Base-by-base conservation (phyloP, 2,797 vertebrate species). In the Echiichthys vipera region DNA sequence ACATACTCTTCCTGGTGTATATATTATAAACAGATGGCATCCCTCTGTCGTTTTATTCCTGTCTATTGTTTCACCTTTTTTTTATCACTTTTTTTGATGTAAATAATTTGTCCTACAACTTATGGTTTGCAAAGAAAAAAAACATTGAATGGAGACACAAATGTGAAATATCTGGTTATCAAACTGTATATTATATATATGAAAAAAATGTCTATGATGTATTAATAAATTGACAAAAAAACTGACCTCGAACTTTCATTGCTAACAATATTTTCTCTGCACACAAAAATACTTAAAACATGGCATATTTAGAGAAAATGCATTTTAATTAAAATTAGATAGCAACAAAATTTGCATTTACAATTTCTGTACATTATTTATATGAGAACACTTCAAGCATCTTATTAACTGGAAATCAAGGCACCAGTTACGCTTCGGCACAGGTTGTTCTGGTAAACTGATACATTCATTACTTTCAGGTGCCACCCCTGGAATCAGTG, bases 111-210 rank as follows among this genome's bases (percentile, higher is more conserved):
- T 93, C 91, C 85, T 83, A 89, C 89, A 87, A 89, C 63, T 85
- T 90, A 89, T 87, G 88, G 87, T 94, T 93, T 93, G 89, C 90
- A 91, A 90, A 88, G 61, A 91, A 88, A 88, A 91, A 84, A 82
- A 88, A 59, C 85, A 89, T 80, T 88, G 87, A 91, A 94, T 93
- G 90, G 81, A 86, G 78, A 93, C 78, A 74, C 82, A 90, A 92
- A 93, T 92, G 91, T 93, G 92, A 93, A 95, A 93, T 91, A 92
- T 81, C 89, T 91, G 92, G 92, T 92, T 93, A 94, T 93, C 85
- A 84, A 94, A 90, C 90, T 95, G 93, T 95, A 95, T 91, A 94
- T 93, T 93, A 94, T 94, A 95, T 93, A 94, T 94, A 93, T 93
- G 89, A 88, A 83, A 85, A 81, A 91, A 91, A 94, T 92, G 93